Conservation (phyloP, 2,888 invertebrate genomes). For the Pilophorus perplexus region DNA sequence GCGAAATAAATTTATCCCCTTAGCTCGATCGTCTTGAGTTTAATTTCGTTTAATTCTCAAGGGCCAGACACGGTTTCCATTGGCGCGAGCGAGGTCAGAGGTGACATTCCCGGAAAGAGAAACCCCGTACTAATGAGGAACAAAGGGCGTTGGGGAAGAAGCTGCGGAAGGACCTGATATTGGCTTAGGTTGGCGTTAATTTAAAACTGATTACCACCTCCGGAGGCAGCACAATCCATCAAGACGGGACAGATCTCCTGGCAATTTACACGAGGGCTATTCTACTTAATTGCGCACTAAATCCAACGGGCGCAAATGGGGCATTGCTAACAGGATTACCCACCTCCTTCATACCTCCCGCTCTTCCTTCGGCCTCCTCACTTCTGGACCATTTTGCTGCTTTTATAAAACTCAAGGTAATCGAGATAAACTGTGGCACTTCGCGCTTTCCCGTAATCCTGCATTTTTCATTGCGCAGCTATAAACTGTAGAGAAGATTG, state of each 20-base stretch:
- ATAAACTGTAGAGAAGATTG: no score
- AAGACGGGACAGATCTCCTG: conserved; percentile 38
- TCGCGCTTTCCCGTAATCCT: neutral
- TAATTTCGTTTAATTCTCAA: neutral
- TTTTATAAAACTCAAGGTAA: conserved; percentile 8
- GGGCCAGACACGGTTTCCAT: neutral
- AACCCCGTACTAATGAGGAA: conserved; percentile 6
- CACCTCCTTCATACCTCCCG: conserved; percentile 18
- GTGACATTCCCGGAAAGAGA: neutral
- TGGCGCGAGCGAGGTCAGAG: neutral
- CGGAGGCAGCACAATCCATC: conserved; percentile 35
- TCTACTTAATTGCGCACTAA: conserved; percentile 41
- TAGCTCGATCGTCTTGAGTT: no score
- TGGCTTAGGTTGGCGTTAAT: conserved; percentile 35
- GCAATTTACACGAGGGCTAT: conserved; percentile 41
- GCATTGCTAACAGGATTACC: conserved; percentile 36
- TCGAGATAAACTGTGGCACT: conserved; percentile 9
- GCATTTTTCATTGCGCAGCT: neutral
- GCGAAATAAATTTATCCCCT: no score
- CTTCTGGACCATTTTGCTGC: conserved; percentile 8
- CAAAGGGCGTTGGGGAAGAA: neutral
- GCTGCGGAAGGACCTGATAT: conserved; percentile 1
- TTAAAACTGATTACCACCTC: conserved; percentile 40
- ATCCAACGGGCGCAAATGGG: conserved; percentile 41
- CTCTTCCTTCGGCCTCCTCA: neutral